Percentiles rank a stretch among this genome's conserved stretches.
These are phyloP conservation scores for Gisinianus flammeolus DNA, from an alignment of 2,888 invertebrate genomes.

Conservation along the genomic window DNA sequence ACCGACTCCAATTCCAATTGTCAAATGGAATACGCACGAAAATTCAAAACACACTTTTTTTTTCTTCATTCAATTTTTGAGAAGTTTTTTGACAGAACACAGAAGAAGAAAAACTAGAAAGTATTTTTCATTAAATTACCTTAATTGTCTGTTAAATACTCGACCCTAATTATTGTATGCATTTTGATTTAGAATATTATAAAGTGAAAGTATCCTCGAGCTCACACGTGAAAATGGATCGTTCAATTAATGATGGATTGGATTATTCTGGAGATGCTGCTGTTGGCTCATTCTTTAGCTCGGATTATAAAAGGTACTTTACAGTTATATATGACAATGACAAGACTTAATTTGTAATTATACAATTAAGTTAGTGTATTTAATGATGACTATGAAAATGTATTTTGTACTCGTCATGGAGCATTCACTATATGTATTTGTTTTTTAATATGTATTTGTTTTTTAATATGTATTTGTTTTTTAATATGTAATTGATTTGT, in stretches of 20 bases:
- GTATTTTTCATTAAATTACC: too few species aligned
- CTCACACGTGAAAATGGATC: slow-evolving; percentile 38
- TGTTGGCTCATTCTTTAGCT: slow-evolving; percentile 54
- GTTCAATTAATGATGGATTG: slow-evolving; percentile 57
- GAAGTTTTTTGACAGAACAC: too few species aligned
- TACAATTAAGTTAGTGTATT: neutral
- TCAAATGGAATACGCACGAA: too few species aligned
- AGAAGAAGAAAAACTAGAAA: too few species aligned
- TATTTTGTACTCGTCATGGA: neutral
- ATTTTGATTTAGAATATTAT: neutral
- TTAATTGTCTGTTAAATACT: too few species aligned
- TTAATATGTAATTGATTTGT: neutral
- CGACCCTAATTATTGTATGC: neutral
- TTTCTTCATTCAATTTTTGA: too few species aligned
- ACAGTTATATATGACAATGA: neutral
- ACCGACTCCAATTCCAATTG: too few species aligned
- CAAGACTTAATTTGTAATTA: neutral
- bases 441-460: too few species aligned
- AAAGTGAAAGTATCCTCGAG: neutral
- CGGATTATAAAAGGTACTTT: slow-evolving; percentile 57
- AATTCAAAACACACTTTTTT: too few species aligned
- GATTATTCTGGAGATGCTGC: slow-evolving; percentile 59
- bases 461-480: too few species aligned
- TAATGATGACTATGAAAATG: neutral
- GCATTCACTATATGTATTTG: neutral